phyloP scores from a whole-genome alignment of 2,888 invertebrate genomes.

The Machimus rusticus region DNA sequence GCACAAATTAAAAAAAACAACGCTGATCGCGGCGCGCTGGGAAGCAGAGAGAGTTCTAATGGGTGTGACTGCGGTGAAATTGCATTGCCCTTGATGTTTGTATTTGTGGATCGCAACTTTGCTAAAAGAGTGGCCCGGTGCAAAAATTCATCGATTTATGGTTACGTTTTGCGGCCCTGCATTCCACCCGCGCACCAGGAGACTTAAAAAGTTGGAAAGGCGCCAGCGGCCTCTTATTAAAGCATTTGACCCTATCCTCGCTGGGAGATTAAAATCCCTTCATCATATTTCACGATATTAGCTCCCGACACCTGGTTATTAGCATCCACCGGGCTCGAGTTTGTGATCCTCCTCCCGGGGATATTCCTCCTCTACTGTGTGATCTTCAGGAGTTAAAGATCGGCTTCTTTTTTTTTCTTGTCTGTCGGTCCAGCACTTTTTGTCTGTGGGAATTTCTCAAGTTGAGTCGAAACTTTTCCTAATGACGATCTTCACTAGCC shows the following conservation, averaged over 20 bases:
- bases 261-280: slow-evolving; percentile 43
- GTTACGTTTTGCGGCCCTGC: background rate
- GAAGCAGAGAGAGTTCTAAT: background rate
- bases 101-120: background rate
- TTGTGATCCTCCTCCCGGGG: slow-evolving; percentile 43
- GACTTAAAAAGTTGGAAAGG: slow-evolving; percentile 23
- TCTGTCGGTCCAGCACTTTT: slow-evolving; percentile 2
- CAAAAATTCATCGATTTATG: background rate
- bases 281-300: slow-evolving; percentile 49
- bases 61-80: slow-evolving; percentile 16
- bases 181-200: background rate
- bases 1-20: background rate
- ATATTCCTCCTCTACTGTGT: slow-evolving; percentile 28
- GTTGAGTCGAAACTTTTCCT: background rate
- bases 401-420: background rate
- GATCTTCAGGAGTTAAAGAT: slow-evolving; percentile 42
- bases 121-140: background rate
- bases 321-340: slow-evolving; percentile 34
- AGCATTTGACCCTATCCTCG: background rate
- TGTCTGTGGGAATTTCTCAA: slow-evolving; percentile 33
- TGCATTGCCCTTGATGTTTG: background rate
- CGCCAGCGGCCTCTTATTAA: slow-evolving; percentile 42
- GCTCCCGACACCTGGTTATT: slow-evolving; percentile 50
- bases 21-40: background rate
- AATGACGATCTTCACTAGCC: slow-evolving; percentile 14